Conservation (phyloP, 2,113 vertebrate genomes). For the Ophthalmolycus amberensis region DNA sequence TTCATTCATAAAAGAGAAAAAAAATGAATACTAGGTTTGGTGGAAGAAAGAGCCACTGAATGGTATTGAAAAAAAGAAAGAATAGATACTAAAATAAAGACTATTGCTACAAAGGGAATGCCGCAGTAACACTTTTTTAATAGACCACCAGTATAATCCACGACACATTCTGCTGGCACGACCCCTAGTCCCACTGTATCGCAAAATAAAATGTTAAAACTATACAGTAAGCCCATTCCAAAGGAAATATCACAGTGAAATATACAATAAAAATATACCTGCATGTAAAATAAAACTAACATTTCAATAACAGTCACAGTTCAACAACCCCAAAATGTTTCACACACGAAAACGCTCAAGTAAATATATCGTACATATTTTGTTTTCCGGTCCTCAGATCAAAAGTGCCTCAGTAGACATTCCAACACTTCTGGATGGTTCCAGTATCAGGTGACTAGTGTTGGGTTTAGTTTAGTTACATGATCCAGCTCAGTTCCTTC, state of each 20-base stretch:
- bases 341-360: constrained; percentile 23
- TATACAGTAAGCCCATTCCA: constrained; percentile 24
- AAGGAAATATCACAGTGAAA: constrained; percentile 38
- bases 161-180: constrained; percentile 9
- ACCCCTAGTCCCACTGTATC: neutral
- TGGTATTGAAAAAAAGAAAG: neutral
- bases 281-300: constrained; percentile 38
- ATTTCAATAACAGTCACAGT: constrained; percentile 55
- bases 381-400: constrained; percentile 8
- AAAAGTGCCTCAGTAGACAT: constrained; percentile 62
- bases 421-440: constrained; percentile 35
- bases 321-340: constrained; percentile 16
- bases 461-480: neutral
- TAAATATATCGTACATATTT: neutral
- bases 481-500: neutral
- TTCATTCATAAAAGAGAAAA: constrained; percentile 1
- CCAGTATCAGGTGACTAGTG: constrained; percentile 13
- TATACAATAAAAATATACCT: constrained; percentile 38
- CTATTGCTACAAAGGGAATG: neutral
- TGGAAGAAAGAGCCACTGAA: neutral
- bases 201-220: constrained; percentile 25
- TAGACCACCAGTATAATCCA: neutral
- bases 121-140: constrained; percentile 16
- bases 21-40: constrained; percentile 53
- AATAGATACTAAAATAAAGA: neutral